These are phyloP conservation scores for Lycia hirtaria DNA, from an alignment of 2,888 invertebrate species.

Conservation along the genomic window DNA sequence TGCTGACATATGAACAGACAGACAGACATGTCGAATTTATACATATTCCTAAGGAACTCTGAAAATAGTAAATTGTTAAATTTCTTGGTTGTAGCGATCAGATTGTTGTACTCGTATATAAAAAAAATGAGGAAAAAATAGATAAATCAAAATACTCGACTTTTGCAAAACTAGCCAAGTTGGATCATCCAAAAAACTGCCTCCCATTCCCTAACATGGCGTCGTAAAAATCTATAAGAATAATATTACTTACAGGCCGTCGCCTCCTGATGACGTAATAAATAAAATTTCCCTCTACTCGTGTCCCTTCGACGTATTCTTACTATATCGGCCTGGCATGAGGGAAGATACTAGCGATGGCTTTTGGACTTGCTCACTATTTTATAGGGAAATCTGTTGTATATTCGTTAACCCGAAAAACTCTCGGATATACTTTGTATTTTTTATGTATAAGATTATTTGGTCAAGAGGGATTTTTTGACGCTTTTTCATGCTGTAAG, in stretches of 20 bases:
- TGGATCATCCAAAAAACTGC: conserved; percentile 20
- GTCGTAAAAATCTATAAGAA: conserved; percentile 44
- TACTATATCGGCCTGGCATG: conserved; percentile 30
- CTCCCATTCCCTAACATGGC: conserved; percentile 14
- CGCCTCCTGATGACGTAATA: conserved; percentile 65
- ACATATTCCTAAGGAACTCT: too few species aligned
- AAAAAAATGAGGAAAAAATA: not conserved
- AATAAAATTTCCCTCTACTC: conserved; percentile 59
- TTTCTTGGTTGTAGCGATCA: too few species aligned
- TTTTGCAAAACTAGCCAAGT: not conserved
- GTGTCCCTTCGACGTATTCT: conserved; percentile 33
- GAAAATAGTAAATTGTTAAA: too few species aligned
- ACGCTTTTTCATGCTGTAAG: too few species aligned
- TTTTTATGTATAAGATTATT: conserved; percentile 21
- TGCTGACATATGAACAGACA: too few species aligned
- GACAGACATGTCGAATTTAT: too few species aligned
- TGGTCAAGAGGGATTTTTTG: too few species aligned
- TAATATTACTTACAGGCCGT: conserved; percentile 54
- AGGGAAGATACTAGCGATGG: not conserved
- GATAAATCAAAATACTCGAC: not conserved
- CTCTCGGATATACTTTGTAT: too few species aligned
- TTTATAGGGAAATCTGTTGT: too few species aligned
- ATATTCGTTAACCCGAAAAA: too few species aligned
- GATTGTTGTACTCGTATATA: too few species aligned
- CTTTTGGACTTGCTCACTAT: conserved; percentile 8